phyloP scores from a whole-genome alignment of 2,888 invertebrate species.

The Machimus atricapillus region DNA sequence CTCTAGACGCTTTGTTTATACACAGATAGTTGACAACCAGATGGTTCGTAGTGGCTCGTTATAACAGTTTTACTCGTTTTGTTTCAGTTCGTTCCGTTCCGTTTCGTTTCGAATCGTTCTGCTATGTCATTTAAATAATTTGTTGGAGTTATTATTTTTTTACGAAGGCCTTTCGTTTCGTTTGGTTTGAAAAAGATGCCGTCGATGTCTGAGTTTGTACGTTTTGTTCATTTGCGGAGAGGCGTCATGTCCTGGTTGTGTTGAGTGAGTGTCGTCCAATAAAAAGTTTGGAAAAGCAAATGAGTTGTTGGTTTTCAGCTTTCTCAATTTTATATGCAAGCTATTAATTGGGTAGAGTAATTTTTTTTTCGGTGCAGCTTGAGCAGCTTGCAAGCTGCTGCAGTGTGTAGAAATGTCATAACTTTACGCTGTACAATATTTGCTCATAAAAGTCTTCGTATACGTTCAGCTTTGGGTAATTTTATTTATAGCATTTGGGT shows the following conservation, averaged over 20 bases:
- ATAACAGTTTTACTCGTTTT: background rate
- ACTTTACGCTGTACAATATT: background rate
- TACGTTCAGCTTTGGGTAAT: background rate
- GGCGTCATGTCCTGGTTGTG: constrained; percentile 41
- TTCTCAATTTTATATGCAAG: background rate
- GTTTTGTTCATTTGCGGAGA: constrained; percentile 31
- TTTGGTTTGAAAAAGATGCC: constrained; percentile 6
- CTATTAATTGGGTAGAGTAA: background rate
- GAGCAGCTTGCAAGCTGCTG: background rate
- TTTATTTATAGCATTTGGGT: background rate
- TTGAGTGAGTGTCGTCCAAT: background rate
- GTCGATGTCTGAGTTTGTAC: background rate
- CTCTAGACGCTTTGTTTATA: background rate
- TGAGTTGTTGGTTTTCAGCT: background rate
- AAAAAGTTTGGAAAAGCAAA: background rate
- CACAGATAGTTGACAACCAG: constrained; percentile 7
- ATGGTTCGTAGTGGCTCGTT: constrained; percentile 36
- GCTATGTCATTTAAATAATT: constrained; percentile 12
- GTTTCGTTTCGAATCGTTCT: constrained; percentile 1
- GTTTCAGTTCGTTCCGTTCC: background rate
- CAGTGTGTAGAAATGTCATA: background rate
- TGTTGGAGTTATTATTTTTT: background rate
- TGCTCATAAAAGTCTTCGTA: background rate
- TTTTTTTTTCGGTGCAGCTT: background rate
- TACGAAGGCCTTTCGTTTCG: background rate